Base-by-base conservation (phyloP, 2,888 invertebrate genomes). In the Drosophila conformis region DNA sequence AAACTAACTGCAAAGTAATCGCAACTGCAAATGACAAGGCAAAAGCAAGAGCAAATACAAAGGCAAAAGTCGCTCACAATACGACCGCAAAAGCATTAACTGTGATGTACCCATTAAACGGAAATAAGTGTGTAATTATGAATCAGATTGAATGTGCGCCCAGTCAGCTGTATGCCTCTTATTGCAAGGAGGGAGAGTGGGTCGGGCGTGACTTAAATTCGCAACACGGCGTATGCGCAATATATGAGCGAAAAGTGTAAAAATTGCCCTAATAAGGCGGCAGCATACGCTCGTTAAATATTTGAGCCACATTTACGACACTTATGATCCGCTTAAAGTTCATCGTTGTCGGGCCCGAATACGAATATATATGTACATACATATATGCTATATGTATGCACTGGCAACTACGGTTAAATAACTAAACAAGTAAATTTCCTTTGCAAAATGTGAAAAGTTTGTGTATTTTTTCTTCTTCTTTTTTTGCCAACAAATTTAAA, bases 401-500 rank as follows among this genome's bases (percentile, higher is more conserved):
- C 62, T 54, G 60, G 62, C 25, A 70, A 73, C 35, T 73, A 15
- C 27, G 27, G 13, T 36, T 56, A 51, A 69, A 49, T 67, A 63
- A 79, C 75, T 67, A 58, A 76, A 51, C 57, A 68, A 79, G 75
- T 31, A 40, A 53, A 61, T 74, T 68, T 79, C 46, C 74, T 57
- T 51, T 51, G 31, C 59, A 51, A 84, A 87, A 81, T 81, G 83
- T 58, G 64, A 59, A 74, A 89, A 89, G 79, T 83, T 81, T 15
- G 27, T 46, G 25, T 25, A 25, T 25, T 15, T 46, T 25, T 15
- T 7, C 46, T 46, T 25, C 54, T n/a, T 36, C 11, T 21, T 15
- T 63, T 40, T 56, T 66, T 67, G 78, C 69, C 73, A 68, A 65
- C 59, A 52, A 85, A 86, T 90, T 90, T 90, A 85, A 88, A 85